These are phyloP conservation scores for Poeciliopsis prolifica DNA, from an alignment of 2,113 vertebrate genomes.

Conservation along the genomic window DNA sequence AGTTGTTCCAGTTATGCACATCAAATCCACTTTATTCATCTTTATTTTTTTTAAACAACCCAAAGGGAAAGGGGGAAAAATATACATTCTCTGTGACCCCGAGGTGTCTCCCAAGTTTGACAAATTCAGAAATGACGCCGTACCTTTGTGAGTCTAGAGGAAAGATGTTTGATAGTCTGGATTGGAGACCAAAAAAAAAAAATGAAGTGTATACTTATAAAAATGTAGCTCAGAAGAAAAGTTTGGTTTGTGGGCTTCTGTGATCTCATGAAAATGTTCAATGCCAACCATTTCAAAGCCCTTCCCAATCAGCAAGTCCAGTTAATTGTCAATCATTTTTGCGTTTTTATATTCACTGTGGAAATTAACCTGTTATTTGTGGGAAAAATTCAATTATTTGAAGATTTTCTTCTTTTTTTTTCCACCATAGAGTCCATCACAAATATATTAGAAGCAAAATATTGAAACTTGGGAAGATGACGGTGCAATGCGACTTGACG, in stretches of 20 bases:
- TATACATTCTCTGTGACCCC: not conserved
- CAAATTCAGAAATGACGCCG: conserved; percentile 13
- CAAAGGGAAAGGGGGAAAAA: not conserved
- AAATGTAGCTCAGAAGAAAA: not conserved
- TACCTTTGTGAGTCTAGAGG: not conserved
- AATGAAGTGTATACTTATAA: not conserved
- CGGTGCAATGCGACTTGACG: too few relatives aligned
- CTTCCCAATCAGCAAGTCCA: not conserved
- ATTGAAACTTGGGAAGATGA: too few relatives aligned
- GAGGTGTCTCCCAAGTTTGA: conserved; percentile 15
- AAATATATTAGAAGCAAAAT: too few relatives aligned
- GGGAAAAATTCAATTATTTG: too few relatives aligned
- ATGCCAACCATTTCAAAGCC: not conserved
- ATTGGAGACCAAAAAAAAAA: not conserved
- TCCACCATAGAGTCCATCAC: too few relatives aligned
- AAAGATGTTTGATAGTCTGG: not conserved
- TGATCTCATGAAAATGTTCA: not conserved
- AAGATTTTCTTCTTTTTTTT: too few relatives aligned
- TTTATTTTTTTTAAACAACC: not conserved
- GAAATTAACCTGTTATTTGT: too few relatives aligned
- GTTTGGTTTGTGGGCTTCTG: not conserved
- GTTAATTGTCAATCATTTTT: not conserved
- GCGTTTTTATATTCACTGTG: too few relatives aligned
- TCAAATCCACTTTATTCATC: not conserved
- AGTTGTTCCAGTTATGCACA: not conserved